A percentile compares a stretch with the other conserved stretches of the same genome.
Conservation (phyloP, 2,113 vertebrate genomes). For the Brachyhypopomus occidentalis region DNA sequence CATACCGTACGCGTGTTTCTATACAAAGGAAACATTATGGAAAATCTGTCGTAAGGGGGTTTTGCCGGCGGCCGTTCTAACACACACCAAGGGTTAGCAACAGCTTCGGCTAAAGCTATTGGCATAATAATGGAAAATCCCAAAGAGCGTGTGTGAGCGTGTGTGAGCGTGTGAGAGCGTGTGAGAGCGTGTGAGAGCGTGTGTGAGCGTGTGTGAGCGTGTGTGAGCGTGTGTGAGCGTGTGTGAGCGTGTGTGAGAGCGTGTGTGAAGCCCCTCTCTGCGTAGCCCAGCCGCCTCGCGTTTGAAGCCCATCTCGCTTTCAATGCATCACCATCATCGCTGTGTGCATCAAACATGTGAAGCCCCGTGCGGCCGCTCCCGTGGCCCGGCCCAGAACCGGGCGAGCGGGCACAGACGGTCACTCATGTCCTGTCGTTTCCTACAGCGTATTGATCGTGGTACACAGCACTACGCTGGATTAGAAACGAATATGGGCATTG, state of each 20-base stretch:
- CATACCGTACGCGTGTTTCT: too few relatives aligned
- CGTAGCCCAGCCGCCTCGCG: not conserved
- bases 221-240: slow-evolving; percentile 3
- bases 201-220: not conserved
- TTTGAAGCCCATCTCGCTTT: not conserved
- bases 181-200: too few relatives aligned
- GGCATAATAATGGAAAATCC: too few relatives aligned
- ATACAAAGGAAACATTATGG: too few relatives aligned
- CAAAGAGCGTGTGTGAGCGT: too few relatives aligned
- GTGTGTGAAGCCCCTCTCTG: not conserved
- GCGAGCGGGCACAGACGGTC: not conserved
- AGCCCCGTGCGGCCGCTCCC: not conserved
- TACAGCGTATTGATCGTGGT: not conserved
- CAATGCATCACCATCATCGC: not conserved
- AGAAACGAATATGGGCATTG: not conserved
- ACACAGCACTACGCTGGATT: not conserved
- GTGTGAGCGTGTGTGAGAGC: slow-evolving; percentile 4
- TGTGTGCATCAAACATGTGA: not conserved
- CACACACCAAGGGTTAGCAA: too few relatives aligned
- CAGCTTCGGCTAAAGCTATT: too few relatives aligned
- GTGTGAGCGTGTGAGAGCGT: too few relatives aligned
- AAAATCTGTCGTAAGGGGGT: too few relatives aligned
- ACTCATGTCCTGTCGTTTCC: not conserved
- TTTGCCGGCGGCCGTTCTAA: too few relatives aligned
- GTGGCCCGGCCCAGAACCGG: not conserved